These are phyloP conservation scores for Sinosuthora webbiana DNA, from an alignment of 2,113 vertebrate genomes.

Conservation along the genomic window DNA sequence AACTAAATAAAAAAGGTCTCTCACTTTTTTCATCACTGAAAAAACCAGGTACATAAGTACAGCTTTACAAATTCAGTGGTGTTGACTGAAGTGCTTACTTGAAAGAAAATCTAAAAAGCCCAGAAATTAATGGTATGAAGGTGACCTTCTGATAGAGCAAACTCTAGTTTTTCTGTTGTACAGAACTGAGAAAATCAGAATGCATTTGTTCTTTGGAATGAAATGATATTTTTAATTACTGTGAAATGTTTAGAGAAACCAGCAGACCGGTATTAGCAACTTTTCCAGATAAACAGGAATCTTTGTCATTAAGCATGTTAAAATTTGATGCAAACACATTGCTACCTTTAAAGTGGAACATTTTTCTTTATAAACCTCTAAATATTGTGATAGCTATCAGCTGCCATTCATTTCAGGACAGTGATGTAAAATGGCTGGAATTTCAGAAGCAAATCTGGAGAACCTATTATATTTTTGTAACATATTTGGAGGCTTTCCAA, in stretches of 20 bases:
- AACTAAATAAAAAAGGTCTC: background rate
- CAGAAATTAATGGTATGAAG: background rate
- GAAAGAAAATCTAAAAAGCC: background rate
- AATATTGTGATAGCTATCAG: constrained; percentile 60
- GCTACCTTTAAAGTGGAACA: constrained; percentile 43
- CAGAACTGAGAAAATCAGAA: background rate
- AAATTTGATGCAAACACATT: constrained; percentile 40
- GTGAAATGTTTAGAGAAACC: background rate
- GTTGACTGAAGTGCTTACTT: background rate
- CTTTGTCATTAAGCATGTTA: constrained; percentile 15
- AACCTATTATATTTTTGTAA: constrained; percentile 41
- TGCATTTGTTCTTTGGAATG: background rate
- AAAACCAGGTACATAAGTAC: background rate
- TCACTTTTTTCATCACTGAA: background rate
- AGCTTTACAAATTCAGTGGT: background rate
- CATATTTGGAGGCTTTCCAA: constrained; percentile 54
- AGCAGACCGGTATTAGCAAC: background rate
- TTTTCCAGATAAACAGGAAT: background rate
- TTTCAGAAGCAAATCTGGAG: constrained; percentile 41
- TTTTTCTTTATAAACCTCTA: constrained; percentile 51
- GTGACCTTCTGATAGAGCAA: background rate
- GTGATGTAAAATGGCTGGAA: constrained; percentile 59
- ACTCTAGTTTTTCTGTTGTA: background rate
- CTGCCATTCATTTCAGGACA: constrained; percentile 44
- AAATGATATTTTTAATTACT: background rate